Evolutionary conservation across 2,888 invertebrate genomes (phyloP).

Genomic region (Ceraclea dissimilis): DNA sequence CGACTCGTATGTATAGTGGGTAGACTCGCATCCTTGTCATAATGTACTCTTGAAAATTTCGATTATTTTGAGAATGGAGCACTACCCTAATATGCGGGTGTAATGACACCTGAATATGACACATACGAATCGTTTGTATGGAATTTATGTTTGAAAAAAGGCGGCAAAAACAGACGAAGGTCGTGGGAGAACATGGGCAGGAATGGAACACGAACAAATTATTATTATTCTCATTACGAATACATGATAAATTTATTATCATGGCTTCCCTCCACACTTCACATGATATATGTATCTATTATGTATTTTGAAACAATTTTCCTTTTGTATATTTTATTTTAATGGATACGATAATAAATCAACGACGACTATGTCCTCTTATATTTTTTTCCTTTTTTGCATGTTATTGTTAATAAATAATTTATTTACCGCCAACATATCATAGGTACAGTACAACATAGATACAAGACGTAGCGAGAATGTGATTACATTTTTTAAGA

Average conservation of each 20-base stretch:
- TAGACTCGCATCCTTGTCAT: neutral
- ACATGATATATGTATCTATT: neutral
- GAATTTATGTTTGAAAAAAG: conserved; percentile 24
- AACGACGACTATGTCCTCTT: neutral
- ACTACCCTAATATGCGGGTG: conserved; percentile 10
- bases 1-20: neutral
- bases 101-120: conserved; percentile 26
- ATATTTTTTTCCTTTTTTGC: neutral
- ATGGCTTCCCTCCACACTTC: neutral
- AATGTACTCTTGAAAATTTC: conserved; percentile 1
- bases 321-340: neutral
- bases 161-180: conserved; percentile 20
- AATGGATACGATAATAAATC: neutral
- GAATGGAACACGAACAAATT: conserved; percentile 14
- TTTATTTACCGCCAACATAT: too few species aligned
- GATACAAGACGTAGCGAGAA: too few species aligned
- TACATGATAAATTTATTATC: conserved; percentile 9
- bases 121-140: conserved; percentile 25
- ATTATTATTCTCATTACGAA: conserved; percentile 14
- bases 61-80: conserved; percentile 1
- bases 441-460: too few species aligned
- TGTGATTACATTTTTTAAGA: too few species aligned
- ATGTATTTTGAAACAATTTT: neutral
- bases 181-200: conserved; percentile 10
- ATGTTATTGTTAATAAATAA: too few species aligned